These are phyloP conservation scores for Drepana falcataria DNA, from an alignment of 2,888 invertebrate genomes.

Conservation along the genomic window DNA sequence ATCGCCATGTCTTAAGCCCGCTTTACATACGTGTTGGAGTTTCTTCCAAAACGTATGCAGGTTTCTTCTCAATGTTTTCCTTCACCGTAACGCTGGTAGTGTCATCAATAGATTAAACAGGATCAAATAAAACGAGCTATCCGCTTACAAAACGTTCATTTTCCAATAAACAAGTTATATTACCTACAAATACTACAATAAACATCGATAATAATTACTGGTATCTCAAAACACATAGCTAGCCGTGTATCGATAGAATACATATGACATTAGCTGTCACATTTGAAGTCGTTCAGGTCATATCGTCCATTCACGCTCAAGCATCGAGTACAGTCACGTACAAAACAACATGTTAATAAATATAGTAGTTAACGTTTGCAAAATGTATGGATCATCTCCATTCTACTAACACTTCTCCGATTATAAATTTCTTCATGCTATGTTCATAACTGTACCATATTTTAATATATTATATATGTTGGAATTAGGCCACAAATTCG, in stretches of 20 bases:
- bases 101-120: too few species aligned
- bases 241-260: neutral
- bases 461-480: constrained; percentile 18
- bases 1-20: too few species aligned
- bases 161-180: constrained; percentile 12
- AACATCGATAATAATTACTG: constrained; percentile 16
- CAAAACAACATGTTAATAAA: constrained; percentile 10
- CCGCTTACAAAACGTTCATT: constrained; percentile 48
- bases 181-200: constrained; percentile 36
- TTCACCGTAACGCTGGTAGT: too few species aligned
- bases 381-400: too few species aligned
- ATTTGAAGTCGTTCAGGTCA: too few species aligned
- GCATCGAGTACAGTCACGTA: constrained; percentile 26
- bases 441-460: constrained; percentile 1
- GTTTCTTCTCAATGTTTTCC: too few species aligned
- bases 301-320: constrained; percentile 7
- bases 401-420: neutral
- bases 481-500: constrained; percentile 62
- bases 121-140: constrained; percentile 9
- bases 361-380: too few species aligned
- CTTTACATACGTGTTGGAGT: too few species aligned
- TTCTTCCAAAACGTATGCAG: too few species aligned
- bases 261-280: neutral
- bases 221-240: constrained; percentile 12
- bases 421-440: neutral